Evolutionary conservation across 2,113 vertebrate genomes (phyloP), one percentile per base, ranked within the genome.

Genomic region (Pithys albifrons): DNA sequence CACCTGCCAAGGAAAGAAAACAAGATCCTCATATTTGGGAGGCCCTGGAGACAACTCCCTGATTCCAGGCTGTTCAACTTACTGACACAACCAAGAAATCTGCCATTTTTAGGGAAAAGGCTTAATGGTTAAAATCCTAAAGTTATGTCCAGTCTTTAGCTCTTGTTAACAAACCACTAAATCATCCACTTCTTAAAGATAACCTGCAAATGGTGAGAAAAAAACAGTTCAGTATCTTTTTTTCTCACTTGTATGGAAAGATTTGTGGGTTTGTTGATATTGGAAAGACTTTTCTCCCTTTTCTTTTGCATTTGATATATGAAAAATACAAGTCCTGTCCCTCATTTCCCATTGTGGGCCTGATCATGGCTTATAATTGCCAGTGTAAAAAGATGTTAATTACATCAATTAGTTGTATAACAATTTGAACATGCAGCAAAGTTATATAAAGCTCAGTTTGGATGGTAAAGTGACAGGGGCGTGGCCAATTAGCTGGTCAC

Each of bases 331-430:
- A 52, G 9, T 52, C 35, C 28, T 48, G 2, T 13, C 45, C 59
- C 46, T 78, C n/a, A 2, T 69, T 88, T 89, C 70, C 52, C 55
- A 46, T 64, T 8, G 3, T 13, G n/a, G 37, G 20, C 64, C 59
- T 64, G 19, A 51, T 27, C 43, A 11, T 35, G 18, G 28, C 55
- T 76, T 39, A 1, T 54, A 75, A 92, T 54, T 77, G 45, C 33
- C 48, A n/a, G 35, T 3, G 19, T 27, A 23, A 75, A 71, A 84
- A 92, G 83, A 85, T 81, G 70, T 75, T 92, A 95, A 95, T 94
- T 75, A 27, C 66, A 39, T 82, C 73, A 74, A 72, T 92, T 94
- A 96, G 20, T 12, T 82, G 70, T 75, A 51, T 65, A 54, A 69
- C 1, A 5, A 19, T 89, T 71, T 75, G 86, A 88, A 61, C 58